Evolutionary conservation across 2,888 invertebrate species (phyloP).

Genomic region (Vesta saturnalis): DNA sequence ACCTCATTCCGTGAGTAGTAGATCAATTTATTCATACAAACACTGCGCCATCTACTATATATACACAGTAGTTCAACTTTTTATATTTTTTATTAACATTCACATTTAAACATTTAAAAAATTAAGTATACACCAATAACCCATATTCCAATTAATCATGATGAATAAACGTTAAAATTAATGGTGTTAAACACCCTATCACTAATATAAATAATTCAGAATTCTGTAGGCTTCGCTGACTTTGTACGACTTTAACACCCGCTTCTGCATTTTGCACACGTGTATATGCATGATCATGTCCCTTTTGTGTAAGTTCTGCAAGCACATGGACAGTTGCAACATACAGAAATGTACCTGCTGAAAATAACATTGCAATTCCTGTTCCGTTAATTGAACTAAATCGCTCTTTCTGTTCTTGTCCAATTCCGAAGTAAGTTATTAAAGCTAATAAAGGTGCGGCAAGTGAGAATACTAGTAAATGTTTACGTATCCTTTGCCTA

Average conservation of each 20-base stretch:
- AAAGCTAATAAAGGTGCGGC: conserved; percentile 92
- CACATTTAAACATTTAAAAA: conserved; percentile 13
- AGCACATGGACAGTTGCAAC: conserved; percentile 99
- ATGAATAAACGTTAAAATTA: conserved; percentile 91
- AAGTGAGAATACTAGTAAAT: conserved; percentile 90
- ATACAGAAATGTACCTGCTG: conserved; percentile 98
- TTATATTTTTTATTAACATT: neutral
- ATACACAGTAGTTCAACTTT: conserved; percentile 5
- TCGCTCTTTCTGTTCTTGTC: conserved; percentile 91
- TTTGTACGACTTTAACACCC: conserved; percentile 42
- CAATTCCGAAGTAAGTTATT: conserved; percentile 92
- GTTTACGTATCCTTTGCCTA: conserved; percentile 83
- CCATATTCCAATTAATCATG: conserved; percentile 70
- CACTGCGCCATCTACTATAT: neutral
- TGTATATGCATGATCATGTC: conserved; percentile 59
- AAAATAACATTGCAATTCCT: conserved; percentile 97
- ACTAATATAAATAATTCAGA: conserved; percentile 86
- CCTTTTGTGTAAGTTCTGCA: conserved; percentile 85
- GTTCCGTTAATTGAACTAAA: conserved; percentile 91
- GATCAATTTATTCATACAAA: neutral
- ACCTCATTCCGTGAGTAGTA: neutral
- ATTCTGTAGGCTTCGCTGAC: conserved; percentile 69
- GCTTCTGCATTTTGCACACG: conserved; percentile 57
- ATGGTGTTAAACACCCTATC: conserved; percentile 86
- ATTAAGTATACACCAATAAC: conserved; percentile 16